Evolutionary conservation across 2,113 vertebrate species (phyloP), one percentile per base, ranked within the genome.

Genomic region (Siniperca knerii): DNA sequence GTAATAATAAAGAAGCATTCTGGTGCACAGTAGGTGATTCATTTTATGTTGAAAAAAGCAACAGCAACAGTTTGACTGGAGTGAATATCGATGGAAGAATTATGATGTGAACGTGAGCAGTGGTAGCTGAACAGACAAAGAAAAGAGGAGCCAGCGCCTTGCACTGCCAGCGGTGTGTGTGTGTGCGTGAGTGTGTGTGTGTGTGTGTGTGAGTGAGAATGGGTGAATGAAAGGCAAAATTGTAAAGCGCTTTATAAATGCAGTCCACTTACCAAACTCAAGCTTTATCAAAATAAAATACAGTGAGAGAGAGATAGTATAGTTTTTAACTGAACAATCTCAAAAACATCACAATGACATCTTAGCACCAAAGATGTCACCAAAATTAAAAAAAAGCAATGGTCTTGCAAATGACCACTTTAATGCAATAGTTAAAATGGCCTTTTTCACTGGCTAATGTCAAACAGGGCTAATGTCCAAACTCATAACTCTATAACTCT

Each of bases 401-500:
- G 25, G 16, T 48, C 8, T 52, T 64, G 21, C 58, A 65, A n/a
- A 18, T n/a, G 16, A 13, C 8, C 5, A 77, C 35, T 50, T 72
- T 23, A 62, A 42, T 71, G 42, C 40, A 54, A 64, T 11, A 76
- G n/a, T 81, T 72, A 57, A 69, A 83, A 42, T n/a, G 2, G 23
- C 23, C 69, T 70, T 52, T 61, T 42, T 46, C 8, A 5, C 12
- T 79, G 5, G 35, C 70, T 79, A 75, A 81, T 81, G 87, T 90
- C 82, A 87, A 84, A 82, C 23, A 29, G 55, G 73, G 65, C 48
- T 82, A 13, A 60, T 12, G 4, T 79, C 77, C 69, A 81, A 86
- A 83, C 75, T 83, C n/a, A 20, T 11, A 77, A 87, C 75, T 86
- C 46, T 81, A 16, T 65, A 67, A 82, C 81, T 85, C 37, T 12